These are phyloP conservation scores for Odocoileus hemionus DNA, from an alignment of 2,113 vertebrate species.

Conservation along the genomic window DNA sequence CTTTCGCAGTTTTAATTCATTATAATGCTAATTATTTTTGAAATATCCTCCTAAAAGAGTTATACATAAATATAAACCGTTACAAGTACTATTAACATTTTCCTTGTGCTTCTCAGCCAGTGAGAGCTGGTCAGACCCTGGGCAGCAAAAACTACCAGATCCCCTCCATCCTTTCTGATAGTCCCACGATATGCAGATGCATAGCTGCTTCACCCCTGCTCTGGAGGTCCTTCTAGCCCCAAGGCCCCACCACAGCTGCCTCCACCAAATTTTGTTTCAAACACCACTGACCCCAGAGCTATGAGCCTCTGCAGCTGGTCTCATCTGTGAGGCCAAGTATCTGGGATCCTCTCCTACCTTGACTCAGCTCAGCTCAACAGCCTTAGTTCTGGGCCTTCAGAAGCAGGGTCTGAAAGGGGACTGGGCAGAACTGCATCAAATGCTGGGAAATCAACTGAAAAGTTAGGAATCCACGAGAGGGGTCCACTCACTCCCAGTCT, in stretches of 20 bases:
- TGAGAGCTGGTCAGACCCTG: background rate
- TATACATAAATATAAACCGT: background rate
- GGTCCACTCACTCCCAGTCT: background rate
- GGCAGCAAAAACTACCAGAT: background rate
- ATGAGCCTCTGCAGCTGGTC: background rate
- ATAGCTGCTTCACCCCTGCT: background rate
- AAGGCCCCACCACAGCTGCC: background rate
- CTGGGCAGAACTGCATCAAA: background rate
- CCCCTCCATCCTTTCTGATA: background rate
- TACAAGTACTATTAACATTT: background rate
- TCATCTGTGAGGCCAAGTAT: background rate
- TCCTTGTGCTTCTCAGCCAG: background rate
- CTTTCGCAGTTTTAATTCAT: background rate
- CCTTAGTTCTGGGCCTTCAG: background rate
- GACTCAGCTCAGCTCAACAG: background rate
- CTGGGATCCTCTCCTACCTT: background rate
- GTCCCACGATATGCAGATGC: no score
- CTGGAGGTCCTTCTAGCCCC: background rate
- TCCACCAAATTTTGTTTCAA: background rate
- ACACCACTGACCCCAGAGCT: background rate
- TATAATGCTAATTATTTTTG: background rate
- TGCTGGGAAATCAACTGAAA: background rate
- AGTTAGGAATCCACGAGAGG: background rate
- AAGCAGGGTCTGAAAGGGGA: background rate
- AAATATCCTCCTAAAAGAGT: background rate